Percentiles rank a stretch among this genome's conserved stretches.
These are phyloP conservation scores for Scomberomorus guttatus DNA, from an alignment of 2,797 vertebrate species.

Conservation along the genomic window DNA sequence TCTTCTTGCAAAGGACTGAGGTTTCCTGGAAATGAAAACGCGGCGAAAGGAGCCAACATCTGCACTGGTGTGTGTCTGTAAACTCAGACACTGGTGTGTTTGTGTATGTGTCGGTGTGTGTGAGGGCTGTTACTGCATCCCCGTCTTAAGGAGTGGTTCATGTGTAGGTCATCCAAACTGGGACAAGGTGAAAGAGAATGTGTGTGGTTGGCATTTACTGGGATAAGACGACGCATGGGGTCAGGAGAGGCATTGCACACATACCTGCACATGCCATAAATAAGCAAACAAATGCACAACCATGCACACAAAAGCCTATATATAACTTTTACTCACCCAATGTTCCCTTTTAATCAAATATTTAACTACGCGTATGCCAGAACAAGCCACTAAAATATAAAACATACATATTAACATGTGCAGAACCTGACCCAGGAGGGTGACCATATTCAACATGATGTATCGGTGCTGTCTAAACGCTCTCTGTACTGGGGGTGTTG, in stretches of 20 bases:
- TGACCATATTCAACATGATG: slow-evolving; percentile 44
- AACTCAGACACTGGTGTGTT: slow-evolving; percentile 58
- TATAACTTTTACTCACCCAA: slow-evolving; percentile 12
- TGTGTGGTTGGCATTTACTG: slow-evolving; percentile 53
- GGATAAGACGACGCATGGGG: slow-evolving; percentile 24
- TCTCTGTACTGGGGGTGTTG: slow-evolving; percentile 29
- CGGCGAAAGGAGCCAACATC: slow-evolving; percentile 66
- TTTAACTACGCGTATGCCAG: background rate
- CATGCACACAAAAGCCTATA: slow-evolving; percentile 4
- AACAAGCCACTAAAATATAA: slow-evolving; percentile 9
- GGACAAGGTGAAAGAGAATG: slow-evolving; percentile 72
- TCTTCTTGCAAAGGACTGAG: slow-evolving; percentile 77
- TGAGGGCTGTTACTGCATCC: slow-evolving; percentile 57
- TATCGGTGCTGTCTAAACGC: slow-evolving; percentile 49
- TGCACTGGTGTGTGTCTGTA: slow-evolving; percentile 70
- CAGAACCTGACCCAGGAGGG: slow-evolving; percentile 23
- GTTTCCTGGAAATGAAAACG: slow-evolving; percentile 77
- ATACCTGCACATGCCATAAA: slow-evolving; percentile 46
- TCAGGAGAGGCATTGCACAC: slow-evolving; percentile 28
- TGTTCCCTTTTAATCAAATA: background rate
- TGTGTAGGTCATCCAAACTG: slow-evolving; percentile 68
- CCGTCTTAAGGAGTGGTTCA: slow-evolving; percentile 63
- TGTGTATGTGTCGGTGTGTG: slow-evolving; percentile 59
- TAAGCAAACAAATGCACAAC: slow-evolving; percentile 45
- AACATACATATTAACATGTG: slow-evolving; percentile 32